Evolutionary conservation across 2,888 invertebrate species (phyloP).

Genomic region (Acronicta leporina): DNA sequence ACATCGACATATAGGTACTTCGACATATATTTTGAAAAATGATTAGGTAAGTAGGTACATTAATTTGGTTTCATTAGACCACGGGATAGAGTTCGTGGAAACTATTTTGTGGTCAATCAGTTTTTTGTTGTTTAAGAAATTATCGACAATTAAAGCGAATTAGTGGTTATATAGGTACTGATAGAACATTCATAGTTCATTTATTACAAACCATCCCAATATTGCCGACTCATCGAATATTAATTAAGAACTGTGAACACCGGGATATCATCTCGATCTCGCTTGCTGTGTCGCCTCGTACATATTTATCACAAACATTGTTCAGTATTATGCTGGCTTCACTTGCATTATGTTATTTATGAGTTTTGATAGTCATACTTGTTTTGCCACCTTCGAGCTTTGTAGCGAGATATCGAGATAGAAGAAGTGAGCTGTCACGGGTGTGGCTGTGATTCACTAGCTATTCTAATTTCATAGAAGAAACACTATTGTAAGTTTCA

Average conservation of each 20-base stretch:
- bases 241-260: conserved; percentile 79
- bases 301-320: conserved; percentile 75
- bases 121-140: conserved; percentile 25
- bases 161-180: conserved; percentile 57
- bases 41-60: conserved; percentile 3
- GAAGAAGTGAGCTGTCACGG: conserved; percentile 80
- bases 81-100: conserved; percentile 9
- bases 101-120: conserved; percentile 9
- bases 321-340: conserved; percentile 71
- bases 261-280: conserved; percentile 62
- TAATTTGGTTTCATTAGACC: neutral
- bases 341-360: conserved; percentile 72
- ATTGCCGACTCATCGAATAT: conserved; percentile 82
- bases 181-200: conserved; percentile 55
- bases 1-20: too few species aligned
- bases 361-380: conserved; percentile 76
- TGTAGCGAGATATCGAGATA: conserved; percentile 79
- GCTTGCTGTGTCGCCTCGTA: conserved; percentile 64
- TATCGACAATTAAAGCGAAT: conserved; percentile 72
- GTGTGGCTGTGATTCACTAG: conserved; percentile 80
- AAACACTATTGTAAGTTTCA: conserved; percentile 74
- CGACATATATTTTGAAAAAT: too few species aligned
- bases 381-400: conserved; percentile 76
- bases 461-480: conserved; percentile 76
- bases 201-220: conserved; percentile 60